Conservation (phyloP, 2,797 vertebrate species). For the Cossypha caffra region DNA sequence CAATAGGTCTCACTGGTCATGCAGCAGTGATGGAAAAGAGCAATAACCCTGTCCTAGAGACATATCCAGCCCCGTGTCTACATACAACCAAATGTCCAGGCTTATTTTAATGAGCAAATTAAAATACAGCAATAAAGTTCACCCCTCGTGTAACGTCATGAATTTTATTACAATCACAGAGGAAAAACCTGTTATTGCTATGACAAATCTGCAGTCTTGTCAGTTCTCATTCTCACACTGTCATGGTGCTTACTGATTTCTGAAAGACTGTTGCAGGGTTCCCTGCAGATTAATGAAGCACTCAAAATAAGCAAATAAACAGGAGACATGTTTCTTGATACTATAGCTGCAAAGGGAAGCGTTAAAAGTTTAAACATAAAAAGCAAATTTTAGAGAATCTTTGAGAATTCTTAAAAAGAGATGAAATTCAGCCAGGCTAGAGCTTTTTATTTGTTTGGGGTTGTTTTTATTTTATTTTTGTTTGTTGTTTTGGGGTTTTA, state of each 20-base stretch:
- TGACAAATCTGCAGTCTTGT: neutral
- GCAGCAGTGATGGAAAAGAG: neutral
- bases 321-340: neutral
- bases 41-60: neutral
- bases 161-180: neutral
- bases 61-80: neutral
- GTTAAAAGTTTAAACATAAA: neutral
- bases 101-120: neutral
- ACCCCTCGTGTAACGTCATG: rapidly evolving
- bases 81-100: neutral
- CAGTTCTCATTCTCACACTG: neutral
- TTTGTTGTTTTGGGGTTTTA: neutral
- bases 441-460: neutral
- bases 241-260: neutral
- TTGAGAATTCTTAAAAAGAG: neutral
- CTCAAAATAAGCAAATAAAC: neutral
- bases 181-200: neutral
- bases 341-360: neutral
- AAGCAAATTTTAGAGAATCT: neutral
- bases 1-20: rapidly evolving
- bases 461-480: neutral
- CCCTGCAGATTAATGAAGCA: neutral
- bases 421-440: neutral
- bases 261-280: neutral
- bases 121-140: neutral